Conservation (phyloP, 2,888 invertebrate species). For the Acleris laterana region DNA sequence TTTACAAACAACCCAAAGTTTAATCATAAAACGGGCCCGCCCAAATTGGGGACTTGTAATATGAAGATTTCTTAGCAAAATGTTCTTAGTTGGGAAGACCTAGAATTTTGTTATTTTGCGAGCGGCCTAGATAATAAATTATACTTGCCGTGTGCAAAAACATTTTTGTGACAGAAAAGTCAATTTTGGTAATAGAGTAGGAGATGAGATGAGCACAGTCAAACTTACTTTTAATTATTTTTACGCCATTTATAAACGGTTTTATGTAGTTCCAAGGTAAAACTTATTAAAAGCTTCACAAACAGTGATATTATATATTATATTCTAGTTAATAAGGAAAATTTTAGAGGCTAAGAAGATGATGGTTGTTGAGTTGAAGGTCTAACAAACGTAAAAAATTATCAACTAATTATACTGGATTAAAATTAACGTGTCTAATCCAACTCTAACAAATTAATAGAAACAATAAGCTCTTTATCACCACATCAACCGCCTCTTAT, state of each 20-base stretch:
- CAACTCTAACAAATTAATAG: background rate
- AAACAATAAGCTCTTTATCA: background rate
- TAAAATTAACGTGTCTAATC: no score
- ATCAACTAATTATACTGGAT: no score
- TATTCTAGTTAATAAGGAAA: no score
- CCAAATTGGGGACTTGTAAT: constrained; percentile 36
- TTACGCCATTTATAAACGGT: no score
- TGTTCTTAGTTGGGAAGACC: constrained; percentile 11
- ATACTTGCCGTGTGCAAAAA: constrained; percentile 1
- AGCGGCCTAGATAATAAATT: constrained; percentile 15
- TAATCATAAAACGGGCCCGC: constrained; percentile 59
- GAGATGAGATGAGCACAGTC: background rate
- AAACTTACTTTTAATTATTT: background rate
- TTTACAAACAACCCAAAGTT: constrained; percentile 64
- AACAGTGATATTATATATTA: no score
- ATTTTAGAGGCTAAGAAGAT: no score
- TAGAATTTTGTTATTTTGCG: constrained; percentile 15
- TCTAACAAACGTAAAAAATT: no score
- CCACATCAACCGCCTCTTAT: no score
- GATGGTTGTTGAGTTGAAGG: no score
- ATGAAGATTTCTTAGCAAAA: constrained; percentile 27
- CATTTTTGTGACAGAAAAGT: background rate
- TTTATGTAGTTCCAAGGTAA: no score
- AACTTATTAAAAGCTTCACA: no score
- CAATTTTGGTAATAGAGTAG: background rate